Conservation (phyloP, 37 sponge, comb jelly and placozoan species). For the Bolinopsis microptera region DNA sequence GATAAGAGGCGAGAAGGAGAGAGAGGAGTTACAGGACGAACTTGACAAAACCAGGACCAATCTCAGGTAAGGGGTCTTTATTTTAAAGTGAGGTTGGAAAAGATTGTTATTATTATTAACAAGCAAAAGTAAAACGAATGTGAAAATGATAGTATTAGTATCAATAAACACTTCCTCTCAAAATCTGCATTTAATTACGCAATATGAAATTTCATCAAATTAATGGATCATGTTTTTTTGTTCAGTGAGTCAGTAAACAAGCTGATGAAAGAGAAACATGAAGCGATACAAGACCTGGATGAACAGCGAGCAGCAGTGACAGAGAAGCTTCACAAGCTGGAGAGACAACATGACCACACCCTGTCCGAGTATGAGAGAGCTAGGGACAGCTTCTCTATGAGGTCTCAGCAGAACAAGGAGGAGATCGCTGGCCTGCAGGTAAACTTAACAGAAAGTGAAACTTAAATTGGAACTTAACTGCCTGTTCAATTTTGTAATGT, state of each 20-base stretch:
- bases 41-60: conserved; percentile 11
- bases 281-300: conserved; percentile 41
- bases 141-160: no score
- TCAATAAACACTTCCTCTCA: no score
- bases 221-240: no score
- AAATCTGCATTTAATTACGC: no score
- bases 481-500: no score
- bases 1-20: not conserved
- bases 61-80: not conserved
- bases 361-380: conserved; percentile 41
- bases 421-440: conserved; percentile 44
- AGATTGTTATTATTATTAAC: no score
- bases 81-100: not conserved
- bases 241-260: conserved; percentile 32
- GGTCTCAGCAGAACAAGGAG: conserved; percentile 20
- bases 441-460: no score
- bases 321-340: conserved; percentile 55
- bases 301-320: conserved; percentile 46
- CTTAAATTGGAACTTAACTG: no score
- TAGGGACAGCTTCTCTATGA: conserved; percentile 54
- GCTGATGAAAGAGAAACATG: conserved; percentile 28
- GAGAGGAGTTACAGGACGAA: conserved; percentile 3
- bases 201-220: no score
- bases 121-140: no score
- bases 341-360: conserved; percentile 28